Conservation (phyloP, 64 coral and sea anemone genomes). For the Catalaphyllia jardinei region DNA sequence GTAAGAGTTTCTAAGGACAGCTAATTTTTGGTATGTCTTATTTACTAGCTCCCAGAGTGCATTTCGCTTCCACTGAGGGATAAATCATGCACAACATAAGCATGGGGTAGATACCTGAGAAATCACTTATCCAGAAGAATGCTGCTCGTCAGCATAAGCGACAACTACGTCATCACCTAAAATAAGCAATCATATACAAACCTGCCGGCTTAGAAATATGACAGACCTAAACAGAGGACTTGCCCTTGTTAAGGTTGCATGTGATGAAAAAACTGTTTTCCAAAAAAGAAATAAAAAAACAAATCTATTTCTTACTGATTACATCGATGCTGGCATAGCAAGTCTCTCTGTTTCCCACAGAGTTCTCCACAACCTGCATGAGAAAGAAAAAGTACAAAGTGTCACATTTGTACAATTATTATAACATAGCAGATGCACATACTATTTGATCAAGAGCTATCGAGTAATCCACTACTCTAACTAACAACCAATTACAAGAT, state of each 20-base stretch:
- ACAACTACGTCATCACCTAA: no score
- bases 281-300: not conserved
- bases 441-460: no score
- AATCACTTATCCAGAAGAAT: no score
- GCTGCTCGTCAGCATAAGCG: no score
- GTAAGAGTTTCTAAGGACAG: no score
- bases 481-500: not conserved
- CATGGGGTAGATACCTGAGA: no score
- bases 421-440: not conserved
- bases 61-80: no score
- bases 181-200: no score
- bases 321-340: slow-evolving; percentile 78
- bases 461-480: no score
- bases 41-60: no score
- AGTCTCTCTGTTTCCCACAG: slow-evolving; percentile 77
- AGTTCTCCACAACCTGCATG: slow-evolving; percentile 94
- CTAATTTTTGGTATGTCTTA: no score
- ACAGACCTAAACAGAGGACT: not conserved
- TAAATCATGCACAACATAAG: no score
- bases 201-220: not conserved
- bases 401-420: not conserved
- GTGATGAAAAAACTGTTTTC: not conserved
- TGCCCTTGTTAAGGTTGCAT: not conserved
- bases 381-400: not conserved
- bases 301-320: slow-evolving; percentile 69